Conservation (phyloP, 2,797 vertebrate species). For the Podargus strigoides region DNA sequence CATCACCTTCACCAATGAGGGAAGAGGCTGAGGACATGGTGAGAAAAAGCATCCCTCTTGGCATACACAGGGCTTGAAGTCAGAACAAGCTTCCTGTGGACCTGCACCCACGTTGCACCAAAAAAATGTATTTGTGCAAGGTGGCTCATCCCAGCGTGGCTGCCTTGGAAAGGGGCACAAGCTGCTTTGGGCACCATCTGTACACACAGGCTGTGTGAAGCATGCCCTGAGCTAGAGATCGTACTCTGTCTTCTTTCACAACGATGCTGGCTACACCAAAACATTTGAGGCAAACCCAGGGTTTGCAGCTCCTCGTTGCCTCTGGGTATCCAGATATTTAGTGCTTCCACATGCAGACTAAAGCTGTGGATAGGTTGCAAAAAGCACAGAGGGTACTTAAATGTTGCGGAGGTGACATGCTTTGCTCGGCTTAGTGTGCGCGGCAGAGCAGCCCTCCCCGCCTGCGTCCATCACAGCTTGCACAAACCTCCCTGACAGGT, state of each 20-base stretch:
- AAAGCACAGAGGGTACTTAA: background rate
- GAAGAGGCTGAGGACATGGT: background rate
- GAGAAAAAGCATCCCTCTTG: background rate
- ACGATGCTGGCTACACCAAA: background rate
- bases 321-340: background rate
- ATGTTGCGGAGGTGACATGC: fast-evolving
- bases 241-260: background rate
- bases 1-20: fast-evolving
- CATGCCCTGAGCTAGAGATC: background rate
- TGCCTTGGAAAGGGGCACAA: background rate
- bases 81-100: background rate
- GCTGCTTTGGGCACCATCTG: background rate
- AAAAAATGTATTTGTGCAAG: background rate
- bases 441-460: background rate
- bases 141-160: background rate
- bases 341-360: background rate
- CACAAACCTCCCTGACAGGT: conserved; percentile 46
- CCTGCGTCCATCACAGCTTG: background rate
- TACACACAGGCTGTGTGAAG: fast-evolving
- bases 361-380: background rate
- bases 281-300: fast-evolving
- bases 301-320: background rate
- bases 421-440: fast-evolving
- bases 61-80: fast-evolving
- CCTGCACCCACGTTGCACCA: fast-evolving